Conservation (phyloP, 2,888 invertebrate species). For the Orthosia incerta region DNA sequence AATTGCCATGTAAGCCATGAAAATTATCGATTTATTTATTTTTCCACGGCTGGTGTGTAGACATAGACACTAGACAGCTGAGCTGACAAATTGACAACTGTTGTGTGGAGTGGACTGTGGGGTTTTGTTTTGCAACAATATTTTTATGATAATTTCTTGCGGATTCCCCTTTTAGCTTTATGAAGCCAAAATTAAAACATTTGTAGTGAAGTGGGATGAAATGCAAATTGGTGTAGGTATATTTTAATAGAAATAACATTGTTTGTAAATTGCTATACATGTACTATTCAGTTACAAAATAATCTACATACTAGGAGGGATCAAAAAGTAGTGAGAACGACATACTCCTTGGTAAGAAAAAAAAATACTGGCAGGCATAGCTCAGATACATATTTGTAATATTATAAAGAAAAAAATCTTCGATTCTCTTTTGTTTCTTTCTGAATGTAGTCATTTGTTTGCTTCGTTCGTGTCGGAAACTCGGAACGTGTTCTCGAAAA, state of each 20-base stretch:
- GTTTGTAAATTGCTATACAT: not conserved
- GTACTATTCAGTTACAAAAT: not conserved
- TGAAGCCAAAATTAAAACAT: not conserved
- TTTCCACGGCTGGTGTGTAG: conserved; percentile 15
- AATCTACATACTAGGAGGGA: no score
- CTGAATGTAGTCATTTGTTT: no score
- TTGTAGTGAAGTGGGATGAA: not conserved
- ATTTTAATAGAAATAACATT: conserved; percentile 3
- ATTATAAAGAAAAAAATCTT: no score
- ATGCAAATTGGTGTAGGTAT: not conserved
- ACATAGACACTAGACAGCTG: conserved; percentile 35
- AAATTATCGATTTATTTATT: conserved; percentile 45
- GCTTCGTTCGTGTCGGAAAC: no score
- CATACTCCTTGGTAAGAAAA: no score
- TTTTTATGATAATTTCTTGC: conserved; percentile 2
- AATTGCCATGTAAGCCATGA: not conserved
- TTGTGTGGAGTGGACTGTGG: not conserved
- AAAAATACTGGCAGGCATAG: no score
- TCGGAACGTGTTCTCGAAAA: no score
- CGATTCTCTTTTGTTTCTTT: no score
- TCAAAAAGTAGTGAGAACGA: no score
- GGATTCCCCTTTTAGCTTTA: not conserved
- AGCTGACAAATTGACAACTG: conserved; percentile 36
- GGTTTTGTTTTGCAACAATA: conserved; percentile 1
- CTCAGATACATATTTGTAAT: no score